Base-by-base conservation (phyloP, 2,888 invertebrate species). In the Tolmerus cingulatus region DNA sequence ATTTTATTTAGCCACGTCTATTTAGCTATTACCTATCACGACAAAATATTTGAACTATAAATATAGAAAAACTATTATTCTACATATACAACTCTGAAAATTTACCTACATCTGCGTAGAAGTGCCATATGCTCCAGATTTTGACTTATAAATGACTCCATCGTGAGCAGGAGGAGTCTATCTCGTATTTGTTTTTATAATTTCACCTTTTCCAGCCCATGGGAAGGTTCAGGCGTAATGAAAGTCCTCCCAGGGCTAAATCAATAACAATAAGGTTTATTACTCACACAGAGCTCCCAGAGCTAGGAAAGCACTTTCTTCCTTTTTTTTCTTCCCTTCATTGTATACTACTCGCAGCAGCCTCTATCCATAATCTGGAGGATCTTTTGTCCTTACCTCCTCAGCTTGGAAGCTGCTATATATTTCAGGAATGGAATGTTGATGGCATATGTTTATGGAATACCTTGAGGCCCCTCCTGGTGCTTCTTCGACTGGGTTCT, bases 211-310 rank as follows among this genome's bases (percentile, higher is more conserved):
- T 19, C 66, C 23, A 66, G 27, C 27, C 66, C 66, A 23, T 23
- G 66, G 66, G 27, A 23, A 66, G 66, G 12, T 12, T 27, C 23
- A 8, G 66, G 27, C 23, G 66, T 66, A 66, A 66, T 66, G 66
- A 51, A 79, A 79, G 51, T n/a, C 30, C 79, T 79, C 79, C 79
- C 79, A 51, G 30, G 79, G 79, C 79, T 51, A 79, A 79, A 79
- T 79, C 79, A 79, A 79, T 79, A 79, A 79, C 79, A 79, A 79
- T 79, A 79, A 79, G 79, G 79, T 79, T 79, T 79, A 79, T 79
- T 79, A 79, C 79, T 46, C 79, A 79, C 79, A 79, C 27, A 78
- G 27, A 40, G 14, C 23, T 79, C 30, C 51, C 2, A 12, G 51
- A 5, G 27, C 51, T 16, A 79, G 51, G 8, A 30, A 46, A 51